phyloP scores from a whole-genome alignment of 2,797 vertebrate species.

The Malurus splendens region DNA sequence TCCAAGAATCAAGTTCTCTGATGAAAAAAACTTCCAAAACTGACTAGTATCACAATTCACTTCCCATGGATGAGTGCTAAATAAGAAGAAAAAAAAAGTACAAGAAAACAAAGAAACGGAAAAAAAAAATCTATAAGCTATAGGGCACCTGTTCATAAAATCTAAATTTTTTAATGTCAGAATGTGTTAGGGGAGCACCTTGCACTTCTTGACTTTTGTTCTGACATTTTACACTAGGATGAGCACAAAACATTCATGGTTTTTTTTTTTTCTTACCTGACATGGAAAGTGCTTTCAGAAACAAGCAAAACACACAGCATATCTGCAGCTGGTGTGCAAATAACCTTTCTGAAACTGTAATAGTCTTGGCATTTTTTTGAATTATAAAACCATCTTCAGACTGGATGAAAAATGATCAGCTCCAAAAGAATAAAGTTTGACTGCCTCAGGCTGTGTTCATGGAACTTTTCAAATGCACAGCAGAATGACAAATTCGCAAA shows the following conservation, averaged over 20 bases:
- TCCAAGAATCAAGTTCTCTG: not conserved
- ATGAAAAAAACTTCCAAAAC: not conserved
- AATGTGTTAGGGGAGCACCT: not conserved
- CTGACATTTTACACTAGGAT: slow-evolving; percentile 46
- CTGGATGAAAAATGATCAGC: not conserved
- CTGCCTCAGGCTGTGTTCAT: not conserved
- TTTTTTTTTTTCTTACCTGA: not conserved
- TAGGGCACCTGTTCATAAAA: slow-evolving; percentile 24
- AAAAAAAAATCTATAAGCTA: not conserved
- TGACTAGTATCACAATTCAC: not conserved
- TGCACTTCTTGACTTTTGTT: slow-evolving; percentile 2
- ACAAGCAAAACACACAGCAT: not conserved
- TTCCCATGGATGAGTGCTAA: not conserved
- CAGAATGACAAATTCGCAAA: not conserved
- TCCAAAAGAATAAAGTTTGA: slow-evolving; percentile 1
- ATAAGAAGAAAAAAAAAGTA: not conserved
- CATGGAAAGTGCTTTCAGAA: not conserved
- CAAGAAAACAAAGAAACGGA: not conserved
- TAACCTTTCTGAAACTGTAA: not conserved
- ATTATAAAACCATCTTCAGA: not conserved
- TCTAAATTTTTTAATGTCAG: slow-evolving; percentile 16
- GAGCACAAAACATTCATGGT: not conserved
- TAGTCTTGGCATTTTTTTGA: not conserved
- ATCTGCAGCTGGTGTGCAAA: not conserved
- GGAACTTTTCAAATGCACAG: not conserved